Conservation (phyloP, 2,797 vertebrate species). For the Crocidura indochinensis region DNA sequence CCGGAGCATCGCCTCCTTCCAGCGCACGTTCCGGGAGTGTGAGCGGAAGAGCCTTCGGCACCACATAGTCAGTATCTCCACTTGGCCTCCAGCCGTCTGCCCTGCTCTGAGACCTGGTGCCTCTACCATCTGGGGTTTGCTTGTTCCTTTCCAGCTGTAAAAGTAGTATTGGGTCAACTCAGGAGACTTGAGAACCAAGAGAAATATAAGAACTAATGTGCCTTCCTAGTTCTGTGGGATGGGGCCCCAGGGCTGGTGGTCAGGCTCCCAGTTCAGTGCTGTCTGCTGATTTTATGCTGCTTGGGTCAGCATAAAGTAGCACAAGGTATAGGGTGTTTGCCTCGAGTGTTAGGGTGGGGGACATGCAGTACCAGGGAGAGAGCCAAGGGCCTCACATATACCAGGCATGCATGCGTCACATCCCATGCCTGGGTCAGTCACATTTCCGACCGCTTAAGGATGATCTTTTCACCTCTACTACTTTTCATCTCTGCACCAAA, state of each 20-base stretch:
- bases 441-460: too few relatives aligned
- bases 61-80: constrained; percentile 94
- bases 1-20: constrained; percentile 93
- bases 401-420: too few relatives aligned
- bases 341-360: too few relatives aligned
- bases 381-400: too few relatives aligned
- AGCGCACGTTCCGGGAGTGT: constrained; percentile 94
- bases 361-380: too few relatives aligned
- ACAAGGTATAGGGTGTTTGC: too few relatives aligned
- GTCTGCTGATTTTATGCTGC: too few relatives aligned
- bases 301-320: too few relatives aligned
- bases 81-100: neutral
- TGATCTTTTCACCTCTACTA: neutral
- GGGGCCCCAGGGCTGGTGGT: too few relatives aligned
- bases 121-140: neutral
- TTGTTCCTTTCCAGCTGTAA: neutral
- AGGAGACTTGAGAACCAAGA: constrained; percentile 23
- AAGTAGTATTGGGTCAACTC: neutral
- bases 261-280: too few relatives aligned
- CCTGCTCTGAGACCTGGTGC: neutral
- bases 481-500: neutral
- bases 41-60: constrained; percentile 96
- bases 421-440: too few relatives aligned
- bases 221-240: too few relatives aligned
- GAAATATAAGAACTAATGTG: constrained; percentile 17